Evolutionary conservation across 2,888 invertebrate species (phyloP).

Genomic region (Pecten maximus): DNA sequence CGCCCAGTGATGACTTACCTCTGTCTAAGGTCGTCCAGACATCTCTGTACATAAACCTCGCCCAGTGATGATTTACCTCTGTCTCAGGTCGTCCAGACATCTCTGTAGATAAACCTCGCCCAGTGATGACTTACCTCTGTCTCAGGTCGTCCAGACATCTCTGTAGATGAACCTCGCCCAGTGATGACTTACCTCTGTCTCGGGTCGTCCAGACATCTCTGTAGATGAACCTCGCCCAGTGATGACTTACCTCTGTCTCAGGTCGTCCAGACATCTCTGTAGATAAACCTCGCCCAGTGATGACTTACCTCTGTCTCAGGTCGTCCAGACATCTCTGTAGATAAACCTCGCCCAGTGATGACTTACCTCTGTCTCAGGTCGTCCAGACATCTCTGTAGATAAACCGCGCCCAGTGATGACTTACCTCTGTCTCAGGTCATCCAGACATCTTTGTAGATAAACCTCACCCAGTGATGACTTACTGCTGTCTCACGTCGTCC

Average conservation of each 20-base stretch:
- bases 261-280: neutral
- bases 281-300: neutral
- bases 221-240: conserved; percentile 95
- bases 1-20: conserved; percentile 90
- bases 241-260: neutral
- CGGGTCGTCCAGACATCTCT: conserved; percentile 96
- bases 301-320: neutral
- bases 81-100: conserved; percentile 94
- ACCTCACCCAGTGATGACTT: conserved; percentile 93
- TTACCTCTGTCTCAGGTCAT: conserved; percentile 90
- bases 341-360: neutral
- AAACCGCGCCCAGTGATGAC: conserved; percentile 96
- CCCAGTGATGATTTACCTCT: conserved; percentile 89
- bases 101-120: conserved; percentile 98
- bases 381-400: conserved; percentile 96
- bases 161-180: conserved; percentile 98
- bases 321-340: neutral
- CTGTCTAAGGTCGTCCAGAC: conserved; percentile 93
- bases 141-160: too few relatives aligned
- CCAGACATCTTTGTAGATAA: conserved; percentile 96
- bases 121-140: neutral
- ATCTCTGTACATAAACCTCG: conserved; percentile 97
- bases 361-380: conserved; percentile 88
- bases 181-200: conserved; percentile 86
- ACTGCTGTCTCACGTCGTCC: conserved; percentile 90